These are phyloP conservation scores for Nomia melanderi DNA, from an alignment of 1,140 invertebrate genomes.

Conservation along the genomic window DNA sequence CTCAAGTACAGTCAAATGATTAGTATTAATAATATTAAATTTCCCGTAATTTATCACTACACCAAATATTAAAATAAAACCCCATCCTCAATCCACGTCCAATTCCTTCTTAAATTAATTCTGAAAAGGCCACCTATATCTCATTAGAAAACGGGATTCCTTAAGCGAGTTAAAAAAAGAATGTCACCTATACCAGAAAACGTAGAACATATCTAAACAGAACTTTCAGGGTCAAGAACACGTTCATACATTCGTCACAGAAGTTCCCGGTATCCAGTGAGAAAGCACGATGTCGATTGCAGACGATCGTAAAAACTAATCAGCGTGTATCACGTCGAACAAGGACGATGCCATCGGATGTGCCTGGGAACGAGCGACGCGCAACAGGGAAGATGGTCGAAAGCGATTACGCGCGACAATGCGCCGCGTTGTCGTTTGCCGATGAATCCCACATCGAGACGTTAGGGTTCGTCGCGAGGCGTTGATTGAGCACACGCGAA, in stretches of 20 bases:
- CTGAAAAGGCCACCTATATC: too few relatives aligned
- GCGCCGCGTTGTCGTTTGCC: neutral
- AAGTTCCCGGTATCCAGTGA: neutral
- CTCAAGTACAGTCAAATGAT: too few relatives aligned
- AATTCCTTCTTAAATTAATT: too few relatives aligned
- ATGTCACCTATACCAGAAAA: too few relatives aligned
- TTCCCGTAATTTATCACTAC: too few relatives aligned
- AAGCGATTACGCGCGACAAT: constrained; percentile 18
- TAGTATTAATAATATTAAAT: too few relatives aligned
- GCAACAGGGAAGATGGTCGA: constrained; percentile 10
- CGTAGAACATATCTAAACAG: too few relatives aligned
- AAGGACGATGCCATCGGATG: neutral
- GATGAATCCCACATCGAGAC: neutral
- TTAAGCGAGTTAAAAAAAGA: too few relatives aligned
- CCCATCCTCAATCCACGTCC: too few relatives aligned
- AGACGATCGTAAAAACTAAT: neutral
- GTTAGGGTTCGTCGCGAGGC: neutral
- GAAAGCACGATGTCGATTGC: neutral
- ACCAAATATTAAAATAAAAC: too few relatives aligned
- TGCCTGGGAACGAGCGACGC: neutral
- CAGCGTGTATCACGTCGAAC: neutral
- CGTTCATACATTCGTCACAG: neutral
- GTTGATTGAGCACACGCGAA: constrained; percentile 40
- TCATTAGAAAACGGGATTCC: too few relatives aligned
- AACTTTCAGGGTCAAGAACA: neutral